phyloP scores from a whole-genome alignment of 2,113 vertebrate species.

The Bungarus multicinctus region DNA sequence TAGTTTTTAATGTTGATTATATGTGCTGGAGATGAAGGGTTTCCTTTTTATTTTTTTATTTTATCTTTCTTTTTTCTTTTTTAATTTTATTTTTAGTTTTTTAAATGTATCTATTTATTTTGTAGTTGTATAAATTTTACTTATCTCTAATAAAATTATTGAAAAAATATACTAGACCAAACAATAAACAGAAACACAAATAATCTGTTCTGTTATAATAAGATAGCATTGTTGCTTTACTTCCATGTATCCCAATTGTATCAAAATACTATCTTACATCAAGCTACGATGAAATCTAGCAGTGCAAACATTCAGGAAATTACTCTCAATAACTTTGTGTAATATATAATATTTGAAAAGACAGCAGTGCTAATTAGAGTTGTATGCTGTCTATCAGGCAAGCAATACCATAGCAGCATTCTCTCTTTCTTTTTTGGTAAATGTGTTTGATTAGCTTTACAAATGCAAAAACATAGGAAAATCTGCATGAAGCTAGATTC shows the following conservation, averaged over 20 bases:
- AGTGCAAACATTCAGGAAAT: not conserved
- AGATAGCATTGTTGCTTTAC: not conserved
- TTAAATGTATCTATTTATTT: not conserved
- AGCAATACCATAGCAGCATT: not conserved
- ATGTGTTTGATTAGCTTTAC: constrained; percentile 53
- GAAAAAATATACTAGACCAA: not conserved
- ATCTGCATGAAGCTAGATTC: constrained; percentile 45
- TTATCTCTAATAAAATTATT: not conserved
- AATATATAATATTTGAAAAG: not conserved
- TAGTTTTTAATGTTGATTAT: not conserved
- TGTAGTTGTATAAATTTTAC: not conserved
- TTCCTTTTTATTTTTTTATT: not conserved
- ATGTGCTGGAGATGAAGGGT: not conserved
- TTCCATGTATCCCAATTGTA: not conserved
- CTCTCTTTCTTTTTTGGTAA: constrained; percentile 1
- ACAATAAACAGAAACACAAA: not conserved
- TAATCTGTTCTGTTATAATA: not conserved
- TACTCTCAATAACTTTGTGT: not conserved
- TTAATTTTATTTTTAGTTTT: not conserved
- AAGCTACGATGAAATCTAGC: not conserved
- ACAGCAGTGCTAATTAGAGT: not conserved
- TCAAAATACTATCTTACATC: not conserved
- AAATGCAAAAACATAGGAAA: constrained; percentile 52
- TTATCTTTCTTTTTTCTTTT: not conserved
- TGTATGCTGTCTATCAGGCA: not conserved